Evolutionary conservation across 2,888 invertebrate species (phyloP).

Genomic region (Flexamia atlantica): DNA sequence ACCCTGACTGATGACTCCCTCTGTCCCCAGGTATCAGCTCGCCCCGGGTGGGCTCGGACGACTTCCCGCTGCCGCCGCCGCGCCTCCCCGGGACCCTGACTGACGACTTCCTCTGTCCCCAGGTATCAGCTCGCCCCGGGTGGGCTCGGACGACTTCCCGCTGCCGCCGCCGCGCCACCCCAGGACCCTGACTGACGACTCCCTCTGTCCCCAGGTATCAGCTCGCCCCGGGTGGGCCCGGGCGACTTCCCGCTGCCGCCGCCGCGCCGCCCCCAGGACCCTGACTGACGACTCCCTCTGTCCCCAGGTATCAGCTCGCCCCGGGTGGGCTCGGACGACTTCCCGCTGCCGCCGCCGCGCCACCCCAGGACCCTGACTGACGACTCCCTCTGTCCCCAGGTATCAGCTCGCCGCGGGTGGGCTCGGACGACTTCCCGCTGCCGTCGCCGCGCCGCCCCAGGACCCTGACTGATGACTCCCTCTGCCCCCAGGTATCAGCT

Average conservation of each 20-base stretch:
- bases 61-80: slow-evolving; percentile 79
- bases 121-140: slow-evolving; percentile 69
- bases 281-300: slow-evolving; percentile 80
- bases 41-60: slow-evolving; percentile 67
- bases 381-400: slow-evolving; percentile 64
- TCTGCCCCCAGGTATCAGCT: slow-evolving; percentile 73
- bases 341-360: slow-evolving; percentile 67
- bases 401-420: slow-evolving; percentile 68
- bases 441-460: slow-evolving; percentile 80
- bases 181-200: not conserved
- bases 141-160: slow-evolving; percentile 71
- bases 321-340: too few species aligned
- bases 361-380: not conserved
- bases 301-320: too few species aligned
- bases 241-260: slow-evolving; percentile 77
- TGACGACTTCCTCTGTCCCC: not conserved
- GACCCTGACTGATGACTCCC: slow-evolving; percentile 80
- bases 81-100: slow-evolving; percentile 74
- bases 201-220: slow-evolving; percentile 67
- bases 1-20: too few species aligned
- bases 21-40: slow-evolving; percentile 67
- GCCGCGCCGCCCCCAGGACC: slow-evolving; percentile 80
- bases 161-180: slow-evolving; percentile 81
- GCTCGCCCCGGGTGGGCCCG: slow-evolving; percentile 67
- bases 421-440: slow-evolving; percentile 74